Base-by-base conservation (phyloP, 2,888 invertebrate species). In the Morpho helenor region DNA sequence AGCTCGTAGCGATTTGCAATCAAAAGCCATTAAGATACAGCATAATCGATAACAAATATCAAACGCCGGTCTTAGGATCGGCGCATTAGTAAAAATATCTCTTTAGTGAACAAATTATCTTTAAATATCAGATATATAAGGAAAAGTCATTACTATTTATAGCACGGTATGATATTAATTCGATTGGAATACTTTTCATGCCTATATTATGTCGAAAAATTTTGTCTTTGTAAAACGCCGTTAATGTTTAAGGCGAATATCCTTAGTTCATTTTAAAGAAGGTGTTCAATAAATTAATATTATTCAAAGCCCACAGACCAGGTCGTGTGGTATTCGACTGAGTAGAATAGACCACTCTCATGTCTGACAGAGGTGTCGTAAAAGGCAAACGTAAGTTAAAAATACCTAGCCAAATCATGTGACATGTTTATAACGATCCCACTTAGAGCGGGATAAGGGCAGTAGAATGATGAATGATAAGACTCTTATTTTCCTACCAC, bases 1-100 rank as follows among this genome's bases (percentile, higher is more conserved):
- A 59, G 59, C 54, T 51, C 49, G 49, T 39, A 52, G 40, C 23
- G 53, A 63, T 60, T 61, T 56, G 56, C 59, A 59, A 61, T 50
- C 59, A 42, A 56, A 59, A 57, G 50, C 56, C 56, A 59, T 59
- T 62, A 59, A 57, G 57, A 57, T 57, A 57, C 42, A 48, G 57
- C 41, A 9, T 53, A 50, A 52, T 52, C 48, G 57, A 43, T 57
- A 52, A 41, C 42, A 46, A 52, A 47, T 40, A 51, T 43, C 42
- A 40, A 43, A 57, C 47, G 47, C 8, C 31, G 57, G 51, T 57
- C 48, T 57, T 57, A 57, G 51, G 47, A 43, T 16, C 41, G 42
- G 48, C 53, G 50, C 54, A 49, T 54, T 46, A 42, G 45, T 51
- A 54, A 48, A 53, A 44, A 49, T 39, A 46, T 56, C 40, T 56